Conservation (phyloP, 2,797 vertebrate species). For the Trematomus bernacchii region DNA sequence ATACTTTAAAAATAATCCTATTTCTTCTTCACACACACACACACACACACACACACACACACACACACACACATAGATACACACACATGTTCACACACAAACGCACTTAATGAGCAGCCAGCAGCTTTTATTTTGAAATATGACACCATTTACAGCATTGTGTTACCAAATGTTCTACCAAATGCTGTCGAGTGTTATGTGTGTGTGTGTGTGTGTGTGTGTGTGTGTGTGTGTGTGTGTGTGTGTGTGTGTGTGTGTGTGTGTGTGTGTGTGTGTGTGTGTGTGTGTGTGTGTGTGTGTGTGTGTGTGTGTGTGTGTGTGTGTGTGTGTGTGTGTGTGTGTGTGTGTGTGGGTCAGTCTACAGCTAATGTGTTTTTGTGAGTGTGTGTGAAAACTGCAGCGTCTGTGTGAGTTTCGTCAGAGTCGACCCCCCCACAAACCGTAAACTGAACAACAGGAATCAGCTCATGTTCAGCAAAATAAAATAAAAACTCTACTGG, state of each 20-base stretch:
- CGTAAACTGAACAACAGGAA: neutral
- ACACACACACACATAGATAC: conserved; percentile 2
- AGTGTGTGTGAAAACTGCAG: conserved; percentile 54
- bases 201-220: conserved; percentile 9
- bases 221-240: neutral
- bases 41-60: conserved; percentile 16
- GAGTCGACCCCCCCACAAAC: conserved; percentile 12
- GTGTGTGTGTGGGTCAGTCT: conserved; percentile 5
- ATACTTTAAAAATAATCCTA: too few relatives aligned
- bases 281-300: conserved; percentile 10
- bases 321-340: conserved; percentile 1
- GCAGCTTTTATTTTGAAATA: conserved; percentile 58
- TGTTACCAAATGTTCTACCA: conserved; percentile 61
- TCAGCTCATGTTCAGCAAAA: conserved; percentile 16
- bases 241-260: conserved; percentile 9
- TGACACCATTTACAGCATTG: conserved; percentile 33
- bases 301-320: conserved; percentile 12
- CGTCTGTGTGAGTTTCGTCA: conserved; percentile 55
- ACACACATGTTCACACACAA: conserved; percentile 1
- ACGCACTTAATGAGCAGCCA: conserved; percentile 4
- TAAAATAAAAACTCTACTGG: neutral
- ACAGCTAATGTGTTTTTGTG: conserved; percentile 38
- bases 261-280: neutral
- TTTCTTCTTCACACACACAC: too few relatives aligned
- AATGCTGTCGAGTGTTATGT: conserved; percentile 38